phyloP scores from a whole-genome alignment of 2,888 invertebrate genomes.

The Junonia oenone region DNA sequence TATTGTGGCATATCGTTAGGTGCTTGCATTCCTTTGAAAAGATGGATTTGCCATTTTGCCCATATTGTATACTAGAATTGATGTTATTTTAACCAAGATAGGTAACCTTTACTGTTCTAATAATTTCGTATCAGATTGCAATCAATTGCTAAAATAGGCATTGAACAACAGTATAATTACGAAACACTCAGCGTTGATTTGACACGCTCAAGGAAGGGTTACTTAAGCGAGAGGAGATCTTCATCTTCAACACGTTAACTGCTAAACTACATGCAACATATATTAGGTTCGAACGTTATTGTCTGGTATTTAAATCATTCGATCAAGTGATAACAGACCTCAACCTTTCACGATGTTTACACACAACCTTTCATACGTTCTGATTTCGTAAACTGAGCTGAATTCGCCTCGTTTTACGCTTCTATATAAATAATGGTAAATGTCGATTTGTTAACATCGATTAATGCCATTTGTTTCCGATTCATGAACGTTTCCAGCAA shows the following conservation, averaged over 20 bases:
- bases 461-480: constrained; percentile 14
- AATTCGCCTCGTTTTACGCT: constrained; percentile 20
- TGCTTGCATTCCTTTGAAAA: too few species aligned
- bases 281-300: constrained; percentile 49
- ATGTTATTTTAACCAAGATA: too few species aligned
- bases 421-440: constrained; percentile 23
- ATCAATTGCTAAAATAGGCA: not conserved
- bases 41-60: too few species aligned
- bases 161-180: not conserved
- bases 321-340: constrained; percentile 65
- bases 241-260: constrained; percentile 31
- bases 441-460: constrained; percentile 26
- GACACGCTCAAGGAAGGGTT: not conserved
- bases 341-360: constrained; percentile 72
- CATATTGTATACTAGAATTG: too few species aligned
- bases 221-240: not conserved
- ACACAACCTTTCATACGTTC: constrained; percentile 34
- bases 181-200: not conserved
- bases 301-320: constrained; percentile 70
- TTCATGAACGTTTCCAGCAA: constrained; percentile 7
- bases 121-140: not conserved
- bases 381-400: constrained; percentile 20
- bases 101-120: not conserved
- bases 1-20: too few species aligned
- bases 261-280: constrained; percentile 41